A percentile compares a stretch with the other conserved stretches of the same genome.
phyloP scores from a whole-genome alignment of 2,113 vertebrate species.

The Myodes glareolus region DNA sequence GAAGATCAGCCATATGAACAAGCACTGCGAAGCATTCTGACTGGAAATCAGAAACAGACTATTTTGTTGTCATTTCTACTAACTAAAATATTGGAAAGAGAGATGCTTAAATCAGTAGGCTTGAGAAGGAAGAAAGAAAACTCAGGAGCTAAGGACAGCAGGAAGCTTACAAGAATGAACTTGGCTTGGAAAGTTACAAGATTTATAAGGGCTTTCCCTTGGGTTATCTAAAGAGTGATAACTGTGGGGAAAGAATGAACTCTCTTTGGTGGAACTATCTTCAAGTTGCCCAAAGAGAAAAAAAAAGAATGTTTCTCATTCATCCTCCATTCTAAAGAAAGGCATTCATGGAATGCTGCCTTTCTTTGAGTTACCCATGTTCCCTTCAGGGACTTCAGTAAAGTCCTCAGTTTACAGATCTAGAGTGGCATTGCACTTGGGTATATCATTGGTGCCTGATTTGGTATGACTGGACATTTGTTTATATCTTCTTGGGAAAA shows the following conservation, averaged over 20 bases:
- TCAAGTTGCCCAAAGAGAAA: not conserved
- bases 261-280: not conserved
- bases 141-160: too few species aligned
- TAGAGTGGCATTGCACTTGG: not conserved
- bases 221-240: not conserved
- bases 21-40: not conserved
- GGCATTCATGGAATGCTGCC: not conserved
- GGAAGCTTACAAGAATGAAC: not conserved
- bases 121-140: too few species aligned
- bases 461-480: not conserved
- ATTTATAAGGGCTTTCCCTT: not conserved
- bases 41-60: not conserved
- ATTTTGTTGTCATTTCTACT: not conserved
- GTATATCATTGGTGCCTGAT: not conserved
- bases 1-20: not conserved
- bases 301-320: not conserved
- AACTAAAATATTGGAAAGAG: not conserved
- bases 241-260: not conserved
- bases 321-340: not conserved
- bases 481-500: not conserved
- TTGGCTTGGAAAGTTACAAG: not conserved
- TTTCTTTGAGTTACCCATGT: not conserved
- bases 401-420: not conserved
- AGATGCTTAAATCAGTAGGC: not conserved
- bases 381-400: not conserved